Conservation (phyloP, 2,113 vertebrate species). For the Eudyptes chrysolophus region DNA sequence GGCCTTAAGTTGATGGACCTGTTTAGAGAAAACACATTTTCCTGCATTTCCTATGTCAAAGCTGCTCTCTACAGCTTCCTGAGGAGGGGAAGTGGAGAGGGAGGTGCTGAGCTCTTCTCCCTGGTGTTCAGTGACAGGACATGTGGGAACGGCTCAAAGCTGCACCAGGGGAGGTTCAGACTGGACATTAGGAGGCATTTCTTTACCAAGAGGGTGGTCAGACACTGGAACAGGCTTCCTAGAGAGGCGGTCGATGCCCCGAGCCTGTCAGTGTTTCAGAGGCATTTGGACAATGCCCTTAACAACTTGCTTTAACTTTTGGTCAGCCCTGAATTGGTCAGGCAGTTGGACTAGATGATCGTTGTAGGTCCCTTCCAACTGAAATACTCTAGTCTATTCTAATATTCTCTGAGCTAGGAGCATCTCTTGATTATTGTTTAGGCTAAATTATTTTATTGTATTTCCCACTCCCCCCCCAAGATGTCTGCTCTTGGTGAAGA, state of each 20-base stretch:
- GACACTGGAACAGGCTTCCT: not conserved
- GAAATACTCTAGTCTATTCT: not conserved
- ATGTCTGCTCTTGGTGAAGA: not conserved
- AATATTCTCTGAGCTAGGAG: not conserved
- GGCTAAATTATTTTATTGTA: not conserved
- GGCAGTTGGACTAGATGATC: not conserved
- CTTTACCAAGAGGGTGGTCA: not conserved
- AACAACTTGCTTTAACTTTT: not conserved
- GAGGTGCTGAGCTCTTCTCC: not conserved
- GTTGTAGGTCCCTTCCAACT: not conserved
- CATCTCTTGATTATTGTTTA: not conserved
- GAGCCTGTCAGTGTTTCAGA: not conserved
- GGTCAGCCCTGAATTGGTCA: not conserved
- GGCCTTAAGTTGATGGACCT: not conserved
- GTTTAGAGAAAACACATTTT: not conserved
- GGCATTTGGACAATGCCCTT: not conserved
- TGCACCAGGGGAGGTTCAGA: not conserved
- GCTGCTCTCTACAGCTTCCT: not conserved
- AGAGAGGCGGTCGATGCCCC: not conserved
- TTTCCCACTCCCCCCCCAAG: not conserved
- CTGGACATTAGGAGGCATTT: not conserved
- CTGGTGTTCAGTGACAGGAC: not conserved
- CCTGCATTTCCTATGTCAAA: not conserved
- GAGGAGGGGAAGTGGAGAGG: not conserved
- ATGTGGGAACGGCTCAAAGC: not conserved